phyloP scores from a whole-genome alignment of 30 jellyfish, hydroid and myxozoan species.

The Catostylus mosaicus region DNA sequence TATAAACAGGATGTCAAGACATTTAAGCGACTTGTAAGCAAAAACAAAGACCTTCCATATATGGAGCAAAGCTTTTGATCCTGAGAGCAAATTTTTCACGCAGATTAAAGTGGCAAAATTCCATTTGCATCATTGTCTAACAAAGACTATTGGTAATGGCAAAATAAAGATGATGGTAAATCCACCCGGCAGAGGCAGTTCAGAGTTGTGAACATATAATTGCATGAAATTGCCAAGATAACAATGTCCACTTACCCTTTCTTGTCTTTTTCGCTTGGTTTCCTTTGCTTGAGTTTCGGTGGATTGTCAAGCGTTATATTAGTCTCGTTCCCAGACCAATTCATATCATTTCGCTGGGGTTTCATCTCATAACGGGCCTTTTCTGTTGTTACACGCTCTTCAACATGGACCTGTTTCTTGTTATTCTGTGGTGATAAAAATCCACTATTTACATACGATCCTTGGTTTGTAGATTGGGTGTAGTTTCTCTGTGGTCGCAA shows the following conservation, averaged over 20 bases:
- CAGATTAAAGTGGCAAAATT: no score
- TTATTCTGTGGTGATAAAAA: constrained; percentile 36
- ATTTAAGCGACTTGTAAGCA: no score
- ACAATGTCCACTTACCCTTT: constrained; percentile 66
- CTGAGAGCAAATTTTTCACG: no score
- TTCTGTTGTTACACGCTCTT: constrained; percentile 18
- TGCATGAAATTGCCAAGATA: no score
- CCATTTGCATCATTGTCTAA: no score
- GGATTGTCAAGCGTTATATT: constrained; percentile 23
- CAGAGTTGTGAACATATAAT: no score
- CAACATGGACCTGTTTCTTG: constrained; percentile 27
- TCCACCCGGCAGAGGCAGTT: no score
- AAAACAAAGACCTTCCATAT: no score
- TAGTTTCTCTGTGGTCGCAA: constrained; percentile 55
- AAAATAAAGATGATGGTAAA: no score
- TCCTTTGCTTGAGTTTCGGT: constrained; percentile 40
- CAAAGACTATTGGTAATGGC: no score
- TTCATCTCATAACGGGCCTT: constrained; percentile 35
- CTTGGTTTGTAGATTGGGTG: constrained; percentile 28
- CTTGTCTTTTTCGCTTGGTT: constrained; percentile 44
- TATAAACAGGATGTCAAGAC: no score
- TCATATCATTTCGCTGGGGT: constrained; percentile 5
- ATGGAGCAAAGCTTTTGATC: no score
- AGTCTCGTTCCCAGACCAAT: constrained; percentile 12
- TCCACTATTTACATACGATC: constrained; percentile 42